These are phyloP conservation scores for Jordanella pulchra DNA, from an alignment of 2,797 vertebrate genomes.

Conservation along the genomic window DNA sequence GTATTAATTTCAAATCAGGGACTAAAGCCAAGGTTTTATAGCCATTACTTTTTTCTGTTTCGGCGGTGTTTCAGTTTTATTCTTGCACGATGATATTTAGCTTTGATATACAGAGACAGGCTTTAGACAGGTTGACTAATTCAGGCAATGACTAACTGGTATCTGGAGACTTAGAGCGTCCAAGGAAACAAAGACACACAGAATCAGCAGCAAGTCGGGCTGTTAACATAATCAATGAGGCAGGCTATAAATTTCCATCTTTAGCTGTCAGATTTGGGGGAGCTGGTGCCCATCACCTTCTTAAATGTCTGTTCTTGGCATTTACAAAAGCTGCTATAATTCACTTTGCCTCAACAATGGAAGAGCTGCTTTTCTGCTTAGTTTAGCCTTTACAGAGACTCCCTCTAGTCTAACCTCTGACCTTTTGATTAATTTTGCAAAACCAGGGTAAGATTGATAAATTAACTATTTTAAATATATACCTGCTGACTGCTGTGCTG, in stretches of 20 bases:
- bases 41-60: not conserved
- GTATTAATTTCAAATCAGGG: not conserved
- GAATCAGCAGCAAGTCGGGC: not conserved
- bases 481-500: too few species aligned
- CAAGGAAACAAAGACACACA: not conserved
- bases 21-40: not conserved
- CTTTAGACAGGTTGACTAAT: not conserved
- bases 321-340: not conserved
- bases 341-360: not conserved
- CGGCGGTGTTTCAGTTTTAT: not conserved
- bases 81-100: not conserved
- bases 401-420: not conserved
- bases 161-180: not conserved
- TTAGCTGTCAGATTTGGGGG: slow-evolving; percentile 6
- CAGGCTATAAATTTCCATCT: not conserved
- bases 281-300: not conserved
- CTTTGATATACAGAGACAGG: not conserved
- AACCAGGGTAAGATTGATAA: too few species aligned
- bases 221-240: not conserved
- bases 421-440: not conserved
- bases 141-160: not conserved
- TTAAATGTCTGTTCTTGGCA: not conserved
- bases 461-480: too few species aligned
- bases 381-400: not conserved
- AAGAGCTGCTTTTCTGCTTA: not conserved